These are phyloP conservation scores for Myocastor coypus DNA, from an alignment of 2,113 vertebrate species.

Conservation along the genomic window DNA sequence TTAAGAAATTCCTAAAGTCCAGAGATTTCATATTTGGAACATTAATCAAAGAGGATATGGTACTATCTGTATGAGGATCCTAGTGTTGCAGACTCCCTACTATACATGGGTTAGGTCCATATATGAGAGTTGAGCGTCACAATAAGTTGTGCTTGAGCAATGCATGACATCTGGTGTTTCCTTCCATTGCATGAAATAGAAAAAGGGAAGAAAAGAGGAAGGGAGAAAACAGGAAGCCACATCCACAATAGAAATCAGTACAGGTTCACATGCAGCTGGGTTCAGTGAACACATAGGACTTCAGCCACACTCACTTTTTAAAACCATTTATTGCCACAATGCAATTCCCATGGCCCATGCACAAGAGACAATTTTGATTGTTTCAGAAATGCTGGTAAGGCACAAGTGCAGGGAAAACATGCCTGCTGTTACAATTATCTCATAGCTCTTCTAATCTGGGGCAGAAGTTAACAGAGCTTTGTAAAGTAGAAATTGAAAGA, in stretches of 20 bases:
- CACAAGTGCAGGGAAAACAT: neutral
- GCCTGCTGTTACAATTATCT: neutral
- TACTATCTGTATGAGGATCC: conserved; percentile 86
- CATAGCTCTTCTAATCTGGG: conserved; percentile 37
- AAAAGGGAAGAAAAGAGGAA: fast-evolving
- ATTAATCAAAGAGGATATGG: neutral
- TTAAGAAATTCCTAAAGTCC: neutral
- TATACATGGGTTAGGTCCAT: conserved; percentile 88
- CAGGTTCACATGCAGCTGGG: too few relatives aligned
- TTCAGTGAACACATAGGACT: neutral
- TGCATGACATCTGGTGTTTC: too few relatives aligned
- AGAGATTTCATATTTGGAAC: neutral
- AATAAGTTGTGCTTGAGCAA: neutral
- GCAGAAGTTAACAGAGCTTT: conserved; percentile 5
- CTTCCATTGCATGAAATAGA: neutral
- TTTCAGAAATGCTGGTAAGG: neutral
- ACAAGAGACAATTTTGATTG: neutral
- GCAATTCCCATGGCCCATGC: fast-evolving
- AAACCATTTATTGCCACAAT: conserved; percentile 7
- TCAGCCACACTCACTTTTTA: neutral
- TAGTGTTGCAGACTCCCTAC: conserved; percentile 86
- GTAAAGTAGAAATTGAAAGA: too few relatives aligned
- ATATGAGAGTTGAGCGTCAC: conserved; percentile 93
- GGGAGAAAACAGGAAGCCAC: neutral
- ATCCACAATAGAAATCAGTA: neutral